Evolutionary conservation across 2,888 invertebrate species (phyloP).

Genomic region (Euplagia quadripunctaria): DNA sequence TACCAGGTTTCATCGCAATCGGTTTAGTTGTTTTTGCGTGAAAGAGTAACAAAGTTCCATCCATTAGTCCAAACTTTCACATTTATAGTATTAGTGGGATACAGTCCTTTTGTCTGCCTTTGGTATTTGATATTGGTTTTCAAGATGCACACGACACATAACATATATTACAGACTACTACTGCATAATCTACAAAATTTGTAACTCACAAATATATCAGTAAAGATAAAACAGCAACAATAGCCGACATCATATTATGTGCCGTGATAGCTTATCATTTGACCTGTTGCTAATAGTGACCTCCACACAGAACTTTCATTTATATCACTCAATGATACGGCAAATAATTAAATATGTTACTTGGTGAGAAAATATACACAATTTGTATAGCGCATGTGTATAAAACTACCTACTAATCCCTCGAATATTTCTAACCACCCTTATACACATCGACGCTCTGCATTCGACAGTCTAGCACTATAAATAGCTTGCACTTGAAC

Average conservation of each 20-base stretch:
- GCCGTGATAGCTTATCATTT: conserved; percentile 20
- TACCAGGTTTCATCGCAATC: too few relatives aligned
- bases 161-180: too few relatives aligned
- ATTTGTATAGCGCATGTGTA: not conserved
- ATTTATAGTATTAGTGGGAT: too few relatives aligned
- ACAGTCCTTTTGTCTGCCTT: not conserved
- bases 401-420: not conserved
- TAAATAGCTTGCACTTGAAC: conserved; percentile 49
- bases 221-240: conserved; percentile 12
- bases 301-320: conserved; percentile 14
- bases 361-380: not conserved
- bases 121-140: not conserved
- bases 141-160: not conserved
- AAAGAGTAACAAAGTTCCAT: too few relatives aligned
- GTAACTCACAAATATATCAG: conserved; percentile 1
- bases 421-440: not conserved
- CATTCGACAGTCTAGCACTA: conserved; percentile 18
- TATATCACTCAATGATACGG: conserved; percentile 7
- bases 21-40: too few relatives aligned
- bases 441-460: not conserved
- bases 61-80: too few relatives aligned
- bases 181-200: not conserved
- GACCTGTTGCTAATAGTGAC: conserved; percentile 15
- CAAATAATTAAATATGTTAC: not conserved
- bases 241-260: conserved; percentile 13